Evolutionary conservation across 2,113 vertebrate genomes (phyloP).

Genomic region (Daphoenositta chrysoptera): DNA sequence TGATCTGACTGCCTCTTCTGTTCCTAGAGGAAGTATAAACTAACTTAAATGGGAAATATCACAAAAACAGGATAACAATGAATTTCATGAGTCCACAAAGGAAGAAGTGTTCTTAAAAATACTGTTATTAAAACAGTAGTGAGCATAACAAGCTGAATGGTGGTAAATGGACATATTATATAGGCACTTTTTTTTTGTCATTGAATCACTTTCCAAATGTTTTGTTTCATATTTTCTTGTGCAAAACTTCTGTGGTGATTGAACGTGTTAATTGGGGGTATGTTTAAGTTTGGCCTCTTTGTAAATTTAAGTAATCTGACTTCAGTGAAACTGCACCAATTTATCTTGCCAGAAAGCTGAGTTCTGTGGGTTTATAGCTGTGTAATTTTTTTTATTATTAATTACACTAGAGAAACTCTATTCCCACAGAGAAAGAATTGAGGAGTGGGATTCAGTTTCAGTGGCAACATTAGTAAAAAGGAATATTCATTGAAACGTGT

Average conservation of each 20-base stretch:
- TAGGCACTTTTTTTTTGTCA: neutral
- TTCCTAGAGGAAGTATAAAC: conserved; percentile 36
- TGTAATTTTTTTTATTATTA: neutral
- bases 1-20: conserved; percentile 32
- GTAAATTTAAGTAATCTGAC: neutral
- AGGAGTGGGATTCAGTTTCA: neutral
- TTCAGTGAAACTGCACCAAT: neutral
- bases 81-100: conserved; percentile 10
- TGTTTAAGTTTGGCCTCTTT: neutral
- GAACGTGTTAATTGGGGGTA: fast-evolving
- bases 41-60: conserved; percentile 4
- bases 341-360: neutral
- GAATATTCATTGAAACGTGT: neutral
- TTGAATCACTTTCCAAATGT: neutral
- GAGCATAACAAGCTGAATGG: neutral
- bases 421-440: neutral
- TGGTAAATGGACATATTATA: neutral
- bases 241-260: neutral
- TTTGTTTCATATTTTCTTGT: neutral
- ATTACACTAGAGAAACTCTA: neutral
- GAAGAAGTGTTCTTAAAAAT: conserved; percentile 35
- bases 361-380: neutral
- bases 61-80: conserved; percentile 46
- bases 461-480: neutral
- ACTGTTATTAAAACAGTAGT: neutral